These are phyloP conservation scores for Bovichtus diacanthus DNA, from an alignment of 2,797 vertebrate species.

Conservation along the genomic window DNA sequence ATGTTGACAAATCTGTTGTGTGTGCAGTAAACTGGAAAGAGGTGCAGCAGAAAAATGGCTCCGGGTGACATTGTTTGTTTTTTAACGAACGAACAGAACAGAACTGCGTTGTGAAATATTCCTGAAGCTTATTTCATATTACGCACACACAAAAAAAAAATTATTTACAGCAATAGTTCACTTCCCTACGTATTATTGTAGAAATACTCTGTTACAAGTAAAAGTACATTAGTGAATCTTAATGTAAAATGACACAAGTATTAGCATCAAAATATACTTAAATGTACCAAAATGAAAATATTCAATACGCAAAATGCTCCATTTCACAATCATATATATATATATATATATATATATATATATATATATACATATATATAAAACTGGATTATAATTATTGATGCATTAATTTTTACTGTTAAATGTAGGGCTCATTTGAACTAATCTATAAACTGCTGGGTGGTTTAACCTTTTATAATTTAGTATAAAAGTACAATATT, in stretches of 20 bases:
- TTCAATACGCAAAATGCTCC: rapidly evolving
- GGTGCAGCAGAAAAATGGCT: not conserved
- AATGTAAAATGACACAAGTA: too few relatives aligned
- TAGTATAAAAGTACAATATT: not conserved
- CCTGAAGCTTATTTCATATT: not conserved
- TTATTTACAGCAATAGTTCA: not conserved
- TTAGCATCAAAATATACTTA: not conserved
- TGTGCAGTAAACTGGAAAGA: not conserved
- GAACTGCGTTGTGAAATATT: not conserved
- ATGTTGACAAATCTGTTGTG: not conserved
- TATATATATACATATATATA: too few relatives aligned
- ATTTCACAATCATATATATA: not conserved
- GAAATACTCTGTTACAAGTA: not conserved
- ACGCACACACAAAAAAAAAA: not conserved
- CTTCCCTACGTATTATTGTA: not conserved
- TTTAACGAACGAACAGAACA: not conserved
- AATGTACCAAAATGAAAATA: not conserved
- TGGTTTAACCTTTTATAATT: not conserved
- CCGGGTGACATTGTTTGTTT: not conserved
- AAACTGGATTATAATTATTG: not conserved
- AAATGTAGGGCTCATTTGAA: not conserved
- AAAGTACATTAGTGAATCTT: too few relatives aligned
- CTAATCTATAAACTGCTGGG: not conserved
- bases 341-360: too few relatives aligned
- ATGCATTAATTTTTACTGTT: not conserved